Evolutionary conservation across 1,140 invertebrate species (phyloP), one percentile per base, ranked within the genome.

Genomic region (Lepidotrigona ventralis): DNA sequence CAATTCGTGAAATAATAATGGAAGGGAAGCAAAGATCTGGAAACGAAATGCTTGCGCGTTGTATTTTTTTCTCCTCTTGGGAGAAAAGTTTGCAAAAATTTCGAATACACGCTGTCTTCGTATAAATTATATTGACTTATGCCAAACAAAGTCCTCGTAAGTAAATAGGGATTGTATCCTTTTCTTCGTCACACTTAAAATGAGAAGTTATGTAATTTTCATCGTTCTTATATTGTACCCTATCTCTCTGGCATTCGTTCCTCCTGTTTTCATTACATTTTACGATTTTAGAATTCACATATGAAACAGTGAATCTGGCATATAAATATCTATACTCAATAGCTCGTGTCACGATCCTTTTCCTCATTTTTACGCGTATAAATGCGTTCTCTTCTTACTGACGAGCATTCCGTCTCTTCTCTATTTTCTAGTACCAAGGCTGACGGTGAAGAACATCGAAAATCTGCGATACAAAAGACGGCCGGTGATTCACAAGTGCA

Each of bases 381-480:
- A 72, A 21, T 19, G 21, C 33, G 51, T 73, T 17, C 23, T 26
- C 39, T 12, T 8, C 19, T 39, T 54, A 53, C 56, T 71, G 21
- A 33, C 51, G 14, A 11, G 74, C 12, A 14, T 39, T 79, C 84
- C 69, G 74, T 63, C 81, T 72, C 83, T 83, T 76, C 85, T 88
- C 81, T 89, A 64, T 86, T 84, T 91, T 91, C 73, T 85, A 93
- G 92, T 77, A 64, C 91, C 89, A 19, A 82, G 83, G 54, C 70
- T 91, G 19, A 68, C 77, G 14, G 85, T 89, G 79, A 91, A 84
- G 79, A 89, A 77, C 6, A 85, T 90, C 68, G 85, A 90, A 51
- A 77, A 78, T 39, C 56, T 90, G 26, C 84, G 60, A 1, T 84
- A 73, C 26, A 33, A 29, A 46, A 66, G 82, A 29, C 85, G 75